phyloP scores from a whole-genome alignment of 2,888 invertebrate species.

The Drosophila histrio region DNA sequence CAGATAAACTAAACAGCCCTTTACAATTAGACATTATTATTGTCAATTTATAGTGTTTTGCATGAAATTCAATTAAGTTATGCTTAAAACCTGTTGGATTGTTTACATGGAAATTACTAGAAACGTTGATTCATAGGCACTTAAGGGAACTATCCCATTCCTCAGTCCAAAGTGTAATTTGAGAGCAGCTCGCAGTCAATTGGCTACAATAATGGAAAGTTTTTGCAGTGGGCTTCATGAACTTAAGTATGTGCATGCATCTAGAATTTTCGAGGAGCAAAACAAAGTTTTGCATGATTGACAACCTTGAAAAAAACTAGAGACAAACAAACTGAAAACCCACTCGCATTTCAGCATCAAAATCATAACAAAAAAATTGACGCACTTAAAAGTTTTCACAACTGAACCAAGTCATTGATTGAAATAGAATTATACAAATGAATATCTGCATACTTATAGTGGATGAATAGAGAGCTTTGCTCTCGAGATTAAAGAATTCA shows the following conservation, averaged over 20 bases:
- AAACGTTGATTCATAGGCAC: background rate
- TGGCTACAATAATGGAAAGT: conserved; percentile 69
- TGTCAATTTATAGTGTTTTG: too few species aligned
- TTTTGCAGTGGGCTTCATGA: conserved; percentile 28
- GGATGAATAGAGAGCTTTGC: conserved; percentile 4
- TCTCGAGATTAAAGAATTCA: conserved; percentile 11
- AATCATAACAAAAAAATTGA: conserved; percentile 45
- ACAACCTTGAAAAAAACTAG: conserved; percentile 42
- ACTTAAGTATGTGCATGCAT: conserved; percentile 7
- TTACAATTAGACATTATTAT: too few species aligned
- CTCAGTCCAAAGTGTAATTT: conserved; percentile 40
- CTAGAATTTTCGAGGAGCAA: conserved; percentile 50
- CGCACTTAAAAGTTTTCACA: conserved; percentile 39
- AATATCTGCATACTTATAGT: too few species aligned
- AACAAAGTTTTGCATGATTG: conserved; percentile 17
- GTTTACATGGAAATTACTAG: conserved; percentile 22
- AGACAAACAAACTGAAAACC: background rate
- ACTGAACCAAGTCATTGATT: conserved; percentile 33
- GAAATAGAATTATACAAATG: conserved; percentile 26
- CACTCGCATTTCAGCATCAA: conserved; percentile 2
- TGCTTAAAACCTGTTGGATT: conserved; percentile 18
- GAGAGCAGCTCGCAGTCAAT: conserved; percentile 56
- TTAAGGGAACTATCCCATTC: background rate
- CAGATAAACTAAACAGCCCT: too few species aligned
- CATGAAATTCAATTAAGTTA: background rate